Percentiles rank a stretch among this genome's conserved stretches.
phyloP scores from a whole-genome alignment of 2,888 invertebrate species.

The Brachylomia viminalis region DNA sequence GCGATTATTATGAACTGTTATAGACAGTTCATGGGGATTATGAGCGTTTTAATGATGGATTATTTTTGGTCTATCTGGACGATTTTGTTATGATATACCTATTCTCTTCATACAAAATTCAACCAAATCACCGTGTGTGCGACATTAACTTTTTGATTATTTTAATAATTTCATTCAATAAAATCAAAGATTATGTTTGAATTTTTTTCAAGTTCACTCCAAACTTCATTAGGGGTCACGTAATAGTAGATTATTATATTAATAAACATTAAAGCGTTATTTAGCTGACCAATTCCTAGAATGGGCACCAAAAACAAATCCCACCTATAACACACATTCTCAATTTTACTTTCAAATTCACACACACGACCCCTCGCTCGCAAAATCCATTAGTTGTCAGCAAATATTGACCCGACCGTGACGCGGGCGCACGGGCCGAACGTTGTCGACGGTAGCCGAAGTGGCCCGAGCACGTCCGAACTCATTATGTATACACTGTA shows the following conservation, averaged over 20 bases:
- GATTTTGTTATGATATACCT: neutral
- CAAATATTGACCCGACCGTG: slow-evolving; percentile 76
- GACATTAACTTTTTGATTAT: neutral
- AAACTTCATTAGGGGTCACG: slow-evolving; percentile 18
- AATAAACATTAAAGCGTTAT: neutral
- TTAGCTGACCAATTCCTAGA: slow-evolving; percentile 22
- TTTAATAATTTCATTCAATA: too few species aligned
- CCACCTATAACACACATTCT: slow-evolving; percentile 32
- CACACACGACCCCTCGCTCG: slow-evolving; percentile 64
- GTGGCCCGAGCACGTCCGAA: slow-evolving; percentile 57
- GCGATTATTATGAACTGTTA: slow-evolving; percentile 74
- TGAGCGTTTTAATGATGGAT: slow-evolving; percentile 55
- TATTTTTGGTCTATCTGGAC: slow-evolving; percentile 4
- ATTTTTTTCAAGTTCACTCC: slow-evolving; percentile 9
- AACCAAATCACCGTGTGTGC: neutral
- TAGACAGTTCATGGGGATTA: slow-evolving; percentile 59
- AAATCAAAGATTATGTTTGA: neutral
- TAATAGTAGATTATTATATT: neutral
- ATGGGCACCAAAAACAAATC: slow-evolving; percentile 15
- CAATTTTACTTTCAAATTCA: slow-evolving; percentile 67
- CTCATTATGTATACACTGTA: slow-evolving; percentile 49
- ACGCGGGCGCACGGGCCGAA: slow-evolving; percentile 65
- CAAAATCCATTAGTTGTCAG: slow-evolving; percentile 79
- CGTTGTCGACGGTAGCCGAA: slow-evolving; percentile 59
- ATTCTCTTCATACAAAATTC: neutral